phyloP scores from a whole-genome alignment of 2,113 vertebrate genomes.

The Pimephales promelas region DNA sequence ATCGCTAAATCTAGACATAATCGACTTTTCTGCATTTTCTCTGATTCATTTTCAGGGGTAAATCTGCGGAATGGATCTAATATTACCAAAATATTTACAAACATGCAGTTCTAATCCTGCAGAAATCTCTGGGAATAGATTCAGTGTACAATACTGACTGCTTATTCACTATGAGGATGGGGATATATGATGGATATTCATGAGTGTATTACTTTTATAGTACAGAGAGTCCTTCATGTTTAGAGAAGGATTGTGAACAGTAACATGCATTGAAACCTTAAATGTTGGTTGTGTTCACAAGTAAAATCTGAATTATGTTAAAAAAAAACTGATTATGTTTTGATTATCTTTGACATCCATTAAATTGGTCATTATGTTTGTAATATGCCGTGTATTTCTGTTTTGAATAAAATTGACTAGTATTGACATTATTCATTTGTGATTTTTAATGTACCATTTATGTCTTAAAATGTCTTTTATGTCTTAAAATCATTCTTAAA shows the following conservation, averaged over 20 bases:
- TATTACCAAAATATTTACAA: neutral
- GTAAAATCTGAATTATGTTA: neutral
- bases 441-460: neutral
- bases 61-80: neutral
- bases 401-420: conserved; percentile 3
- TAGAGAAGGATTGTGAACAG: neutral
- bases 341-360: neutral
- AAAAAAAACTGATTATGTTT: neutral
- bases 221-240: neutral
- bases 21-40: neutral
- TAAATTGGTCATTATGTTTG: neutral
- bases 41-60: neutral
- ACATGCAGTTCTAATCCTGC: neutral
- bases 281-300: neutral
- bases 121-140: neutral
- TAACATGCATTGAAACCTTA: neutral
- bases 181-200: neutral
- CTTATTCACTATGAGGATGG: neutral
- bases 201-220: neutral
- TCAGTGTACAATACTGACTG: neutral
- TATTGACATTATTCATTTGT: neutral
- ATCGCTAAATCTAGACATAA: neutral
- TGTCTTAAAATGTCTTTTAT: too few relatives aligned
- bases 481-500: neutral
- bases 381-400: neutral